Evolutionary conservation across 23 tunicate genomes (phyloP).

Genomic region (Styela plicata): DNA sequence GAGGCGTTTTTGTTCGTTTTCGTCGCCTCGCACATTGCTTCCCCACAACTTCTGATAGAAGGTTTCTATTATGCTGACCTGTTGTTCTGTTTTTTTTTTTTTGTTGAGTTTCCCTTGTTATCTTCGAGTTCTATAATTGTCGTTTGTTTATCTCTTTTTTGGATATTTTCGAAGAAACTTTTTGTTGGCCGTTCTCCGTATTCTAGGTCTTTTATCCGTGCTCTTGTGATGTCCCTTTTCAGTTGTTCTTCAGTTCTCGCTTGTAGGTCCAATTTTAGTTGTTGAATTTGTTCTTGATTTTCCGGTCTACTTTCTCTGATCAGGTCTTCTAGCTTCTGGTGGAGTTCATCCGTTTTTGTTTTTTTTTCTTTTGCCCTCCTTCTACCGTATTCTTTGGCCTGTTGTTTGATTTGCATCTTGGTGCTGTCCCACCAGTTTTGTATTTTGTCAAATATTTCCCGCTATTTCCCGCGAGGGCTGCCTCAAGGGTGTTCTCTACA

Average conservation of each 20-base stretch:
- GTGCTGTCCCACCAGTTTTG: not conserved
- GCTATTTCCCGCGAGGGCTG: too few relatives aligned
- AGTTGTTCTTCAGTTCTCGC: not conserved
- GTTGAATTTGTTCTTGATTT: not conserved
- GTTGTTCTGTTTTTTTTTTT: not conserved
- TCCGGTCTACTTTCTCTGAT: not conserved
- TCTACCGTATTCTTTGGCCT: not conserved
- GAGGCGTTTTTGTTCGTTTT: not conserved
- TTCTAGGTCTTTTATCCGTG: not conserved
- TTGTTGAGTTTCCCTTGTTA: not conserved
- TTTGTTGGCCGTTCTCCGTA: slow-evolving; percentile 27
- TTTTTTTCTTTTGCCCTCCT: not conserved
- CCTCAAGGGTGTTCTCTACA: not conserved
- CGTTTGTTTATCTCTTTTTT: not conserved
- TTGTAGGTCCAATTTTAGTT: not conserved
- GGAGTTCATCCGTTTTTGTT: not conserved
- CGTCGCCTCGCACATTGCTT: not conserved
- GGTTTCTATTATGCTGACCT: not conserved
- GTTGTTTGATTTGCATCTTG: not conserved
- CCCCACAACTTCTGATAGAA: slow-evolving; percentile 32
- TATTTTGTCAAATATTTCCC: not conserved
- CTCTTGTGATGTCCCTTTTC: not conserved
- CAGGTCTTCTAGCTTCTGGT: not conserved
- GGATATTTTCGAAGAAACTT: slow-evolving; percentile 8
- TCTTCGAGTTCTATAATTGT: not conserved